Evolutionary conservation across 2,888 invertebrate species (phyloP), one percentile per base, ranked within the genome.

Genomic region (Ectropis crepuscularia): DNA sequence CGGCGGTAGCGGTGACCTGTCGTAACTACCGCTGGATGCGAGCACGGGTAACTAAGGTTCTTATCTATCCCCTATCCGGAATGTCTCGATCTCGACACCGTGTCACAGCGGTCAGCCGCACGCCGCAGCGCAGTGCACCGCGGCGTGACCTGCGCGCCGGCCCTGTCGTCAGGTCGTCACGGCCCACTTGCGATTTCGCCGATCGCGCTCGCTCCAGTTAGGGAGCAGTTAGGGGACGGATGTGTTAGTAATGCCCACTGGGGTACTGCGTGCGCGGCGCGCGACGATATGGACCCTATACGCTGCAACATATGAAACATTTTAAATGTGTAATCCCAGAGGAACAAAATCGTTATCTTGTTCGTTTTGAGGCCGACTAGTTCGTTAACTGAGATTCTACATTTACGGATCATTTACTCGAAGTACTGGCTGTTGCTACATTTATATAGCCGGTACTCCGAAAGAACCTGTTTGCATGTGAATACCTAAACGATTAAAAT

Each of bases 361-460:
- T 81, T 78, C 54, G 72, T 75, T 78, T 80, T 80, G 75, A 75
- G 82, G 82, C 79, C 79, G 78, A 69, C 72, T 59, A 72, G 74
- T 76, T 72, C 74, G 77, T 66, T 11, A 11, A 50, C 38, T 38
- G 38, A 12, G 8, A 38, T 37, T 37, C 6, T 38, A 10, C 9
- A 5, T 0, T 5, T 8, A 11, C 2, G 5, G 8, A 8, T 38
- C 6, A 5, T 48, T 28, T 28, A 4, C 4, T 28, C 16, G 16
- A 28, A 28, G 16, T 28, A 28, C 16, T 28, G 16, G 16, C 16
- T 28, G 16, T 28, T 28, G 16, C 16, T 28, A 28, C 4, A 28
- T 28, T n/a, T 28, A 28, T 28, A 28, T 28, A 2, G 16, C 16
- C 16, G 16, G 2, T 28, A 28, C 16, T 2, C 16, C 16, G 16